phyloP scores from a whole-genome alignment of 2,113 vertebrate species.

The Sardina pilchardus region DNA sequence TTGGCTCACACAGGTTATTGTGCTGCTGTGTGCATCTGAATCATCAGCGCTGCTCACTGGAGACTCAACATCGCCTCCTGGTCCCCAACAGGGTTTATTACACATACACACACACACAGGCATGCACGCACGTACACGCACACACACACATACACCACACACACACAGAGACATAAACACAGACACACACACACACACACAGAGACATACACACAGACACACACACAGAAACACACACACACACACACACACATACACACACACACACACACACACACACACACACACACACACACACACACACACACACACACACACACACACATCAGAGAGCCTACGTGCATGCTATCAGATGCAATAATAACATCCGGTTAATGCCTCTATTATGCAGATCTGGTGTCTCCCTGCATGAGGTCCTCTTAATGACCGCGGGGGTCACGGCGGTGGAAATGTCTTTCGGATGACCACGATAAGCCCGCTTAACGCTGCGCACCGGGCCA shows the following conservation, averaged over 20 bases:
- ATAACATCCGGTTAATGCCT: slow-evolving; percentile 6
- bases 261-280: no score
- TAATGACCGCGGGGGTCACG: background rate
- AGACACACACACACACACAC: background rate
- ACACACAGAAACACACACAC: background rate
- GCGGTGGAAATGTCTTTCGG: background rate
- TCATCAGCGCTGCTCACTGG: background rate
- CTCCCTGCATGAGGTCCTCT: background rate
- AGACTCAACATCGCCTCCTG: slow-evolving; percentile 13
- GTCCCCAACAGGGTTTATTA: background rate
- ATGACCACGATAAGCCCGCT: slow-evolving; percentile 8
- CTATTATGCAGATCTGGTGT: background rate
- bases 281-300: no score
- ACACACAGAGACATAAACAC: no score
- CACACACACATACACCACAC: no score
- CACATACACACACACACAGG: background rate
- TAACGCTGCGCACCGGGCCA: background rate
- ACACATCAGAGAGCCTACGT: background rate
- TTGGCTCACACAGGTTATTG: background rate
- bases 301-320: no score
- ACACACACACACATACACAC: no score
- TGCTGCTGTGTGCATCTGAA: slow-evolving; percentile 14
- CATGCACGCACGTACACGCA: no score
- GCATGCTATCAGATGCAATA: background rate
- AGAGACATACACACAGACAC: background rate